Base-by-base conservation (phyloP, 2,113 vertebrate species). In the Romanogobio albipinnatus region DNA sequence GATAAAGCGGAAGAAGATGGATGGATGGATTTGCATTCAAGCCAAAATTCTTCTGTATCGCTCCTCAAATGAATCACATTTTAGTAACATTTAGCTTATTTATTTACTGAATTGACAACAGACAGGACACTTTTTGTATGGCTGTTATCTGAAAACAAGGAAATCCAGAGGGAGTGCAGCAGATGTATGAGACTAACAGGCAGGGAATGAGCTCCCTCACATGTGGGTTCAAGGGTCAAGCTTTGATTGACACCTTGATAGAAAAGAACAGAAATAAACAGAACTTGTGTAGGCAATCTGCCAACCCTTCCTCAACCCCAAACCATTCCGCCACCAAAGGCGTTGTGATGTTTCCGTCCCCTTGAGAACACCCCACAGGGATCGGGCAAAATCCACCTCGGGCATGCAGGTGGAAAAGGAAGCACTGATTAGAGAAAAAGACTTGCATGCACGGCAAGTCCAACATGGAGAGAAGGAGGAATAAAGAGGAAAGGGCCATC, bases 341-440 rank as follows among this genome's bases (percentile, higher is more conserved):
- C 5, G 47, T 15, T 14, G 39, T 10, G 19, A 58, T 70, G 58
- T 84, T 66, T 70, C 74, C 14, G 9, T 75, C 59, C 62, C 47
- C 33, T 26, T 62, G 29, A 51, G 24, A 33, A 19, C 36, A 29
- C 14, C 58, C 56, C 29, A 3, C 58, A 68, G 78, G 29, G 49
- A 45, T 58, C 75, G 15, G 39, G 51, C 43, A 62, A 80, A 64
- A 80, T 76, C 79, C 36, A 39, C 29, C 26, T 29, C 3, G 19
- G 4, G 17, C 3, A 24, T 14, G 62, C 8, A 22, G 3, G 81
- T 22, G 17, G 58, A 68, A 36, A 53, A 70, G 29, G 76, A 78
- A 81, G 62, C 73, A 75, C 73, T 75, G 66, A 83, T 79, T 66
- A 66, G 82, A 66, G 36, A 56, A n/a, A 39, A 24, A 79, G 66